Conservation (phyloP, 2,888 invertebrate genomes). For the Ganaspis brasiliensis region DNA sequence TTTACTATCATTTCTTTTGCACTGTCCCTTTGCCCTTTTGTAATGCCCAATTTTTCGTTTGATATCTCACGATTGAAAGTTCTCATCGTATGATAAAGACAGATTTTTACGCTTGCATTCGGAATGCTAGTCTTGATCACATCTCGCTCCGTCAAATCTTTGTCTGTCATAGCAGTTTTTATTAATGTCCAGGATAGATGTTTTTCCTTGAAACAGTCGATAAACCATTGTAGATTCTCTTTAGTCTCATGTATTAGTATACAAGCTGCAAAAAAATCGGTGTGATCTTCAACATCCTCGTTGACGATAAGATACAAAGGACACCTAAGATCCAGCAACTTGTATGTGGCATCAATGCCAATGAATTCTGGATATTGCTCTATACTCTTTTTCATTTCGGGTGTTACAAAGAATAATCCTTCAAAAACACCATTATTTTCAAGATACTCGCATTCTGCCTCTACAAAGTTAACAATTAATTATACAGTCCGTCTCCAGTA, state of each 20-base stretch:
- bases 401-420: background rate
- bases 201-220: background rate
- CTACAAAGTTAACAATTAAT: background rate
- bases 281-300: background rate
- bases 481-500: no score
- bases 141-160: constrained; percentile 42
- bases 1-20: background rate
- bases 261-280: background rate
- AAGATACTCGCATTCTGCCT: background rate
- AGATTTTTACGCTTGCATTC: background rate
- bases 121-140: constrained; percentile 39
- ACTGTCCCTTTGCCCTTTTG: background rate
- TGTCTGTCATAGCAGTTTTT: constrained; percentile 46
- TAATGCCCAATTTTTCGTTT: background rate
- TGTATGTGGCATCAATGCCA: background rate
- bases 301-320: background rate
- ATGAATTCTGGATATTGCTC: background rate
- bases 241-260: background rate
- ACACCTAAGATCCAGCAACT: background rate
- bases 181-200: background rate
- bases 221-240: background rate
- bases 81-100: background rate
- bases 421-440: background rate
- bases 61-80: background rate
- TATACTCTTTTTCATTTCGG: background rate